Base-by-base conservation (phyloP, 2,113 vertebrate species). In the Agapornis roseicollis region DNA sequence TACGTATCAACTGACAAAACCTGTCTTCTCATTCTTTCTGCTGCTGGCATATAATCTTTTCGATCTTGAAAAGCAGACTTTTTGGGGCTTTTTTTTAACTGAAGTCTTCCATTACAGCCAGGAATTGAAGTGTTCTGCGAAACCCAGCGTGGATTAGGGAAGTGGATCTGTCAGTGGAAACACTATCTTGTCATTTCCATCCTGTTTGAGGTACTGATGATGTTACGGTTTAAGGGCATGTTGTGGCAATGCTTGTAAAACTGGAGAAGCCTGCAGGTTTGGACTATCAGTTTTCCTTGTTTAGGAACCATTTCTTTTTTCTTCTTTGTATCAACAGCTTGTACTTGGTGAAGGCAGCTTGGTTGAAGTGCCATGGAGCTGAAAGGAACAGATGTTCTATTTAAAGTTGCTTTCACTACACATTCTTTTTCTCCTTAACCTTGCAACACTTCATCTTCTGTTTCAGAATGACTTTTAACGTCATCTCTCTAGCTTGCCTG, bases 381-480 rank as follows among this genome's bases (percentile, higher is more conserved):
- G 65, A 82, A 87, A 92, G 73, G 82, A 93, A 37, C 73, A 90
- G 85, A 61, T 93, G 66, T 79, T 94, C 83, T 89, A 39, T 95
- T 94, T 96, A 52, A 90, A 89, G 61, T 22, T 71, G 58, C 82
- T 87, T 96, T 92, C 77, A 10, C 81, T 89, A 86, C 33, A 76
- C 50, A 47, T 69, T 72, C n/a, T 35, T 3, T 33, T 41, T 46
- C 69, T 39, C 23, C 71, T 66, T 13, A 66, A 29, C 49, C 25
- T 80, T 76, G 27, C 55, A 65, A 3, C 14, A 17, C 22, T 92
- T 87, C 7, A 37, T 84, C 49, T 68, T 60, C 27, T 18, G 2
- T 37, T 89, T 93, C 68, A 84, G 77, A 65, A 44, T 1, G 13
- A 27, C 47, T 92, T 86, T n/a, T n/a, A 84, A 35, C 49, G 61